phyloP scores from a whole-genome alignment of 2,113 vertebrate genomes.

The Ivindomyrus marchei region DNA sequence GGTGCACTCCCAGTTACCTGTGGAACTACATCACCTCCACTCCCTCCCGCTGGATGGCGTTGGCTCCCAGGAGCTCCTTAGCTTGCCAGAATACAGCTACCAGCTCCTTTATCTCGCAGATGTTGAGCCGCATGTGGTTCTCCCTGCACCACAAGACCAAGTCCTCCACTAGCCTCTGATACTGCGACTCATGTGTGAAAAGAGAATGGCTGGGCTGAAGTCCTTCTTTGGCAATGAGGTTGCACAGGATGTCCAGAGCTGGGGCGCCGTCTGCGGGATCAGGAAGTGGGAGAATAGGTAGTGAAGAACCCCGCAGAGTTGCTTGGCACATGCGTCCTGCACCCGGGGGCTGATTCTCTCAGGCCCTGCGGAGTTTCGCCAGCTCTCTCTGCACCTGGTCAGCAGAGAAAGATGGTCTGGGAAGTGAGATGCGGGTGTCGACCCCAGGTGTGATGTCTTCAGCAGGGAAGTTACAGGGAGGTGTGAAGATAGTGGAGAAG shows the following conservation, averaged over 20 bases:
- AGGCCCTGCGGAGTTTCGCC: neutral
- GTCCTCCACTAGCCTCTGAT: neutral
- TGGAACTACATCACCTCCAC: neutral
- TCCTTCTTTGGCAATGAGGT: neutral
- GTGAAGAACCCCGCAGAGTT: neutral
- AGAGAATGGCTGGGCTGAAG: neutral
- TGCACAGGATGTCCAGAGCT: neutral
- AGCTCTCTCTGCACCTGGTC: neutral
- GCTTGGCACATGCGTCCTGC: neutral
- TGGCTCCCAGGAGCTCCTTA: neutral
- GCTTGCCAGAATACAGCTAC: neutral
- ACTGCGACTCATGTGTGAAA: neutral
- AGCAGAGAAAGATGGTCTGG: neutral
- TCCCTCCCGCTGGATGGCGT: neutral
- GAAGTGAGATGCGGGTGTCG: neutral
- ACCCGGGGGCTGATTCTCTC: neutral
- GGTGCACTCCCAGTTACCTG: neutral
- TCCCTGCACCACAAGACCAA: neutral
- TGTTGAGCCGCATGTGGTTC: neutral
- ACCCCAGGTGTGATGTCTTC: neutral
- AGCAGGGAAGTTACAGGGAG: neutral
- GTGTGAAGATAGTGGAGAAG: neutral
- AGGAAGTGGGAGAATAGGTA: neutral
- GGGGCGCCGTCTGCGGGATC: neutral
- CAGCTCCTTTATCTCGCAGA: neutral